Percentiles rank a stretch among this genome's conserved stretches.
Conservation (phyloP, 2,113 vertebrate species). For the Proteles cristata region DNA sequence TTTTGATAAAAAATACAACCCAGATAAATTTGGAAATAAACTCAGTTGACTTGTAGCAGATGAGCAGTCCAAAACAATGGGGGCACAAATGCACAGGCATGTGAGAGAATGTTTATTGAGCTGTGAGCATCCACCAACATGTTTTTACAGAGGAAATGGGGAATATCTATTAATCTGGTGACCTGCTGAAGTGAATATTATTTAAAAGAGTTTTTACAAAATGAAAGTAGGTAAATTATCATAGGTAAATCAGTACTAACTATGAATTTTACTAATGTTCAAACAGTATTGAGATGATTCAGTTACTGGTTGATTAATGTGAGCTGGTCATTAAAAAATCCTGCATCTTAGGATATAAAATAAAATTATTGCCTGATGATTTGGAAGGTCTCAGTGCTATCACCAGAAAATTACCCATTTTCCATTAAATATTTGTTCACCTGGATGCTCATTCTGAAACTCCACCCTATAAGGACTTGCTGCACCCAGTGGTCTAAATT, state of each 20-base stretch:
- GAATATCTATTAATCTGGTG: neutral
- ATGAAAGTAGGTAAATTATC: neutral
- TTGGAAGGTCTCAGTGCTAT: neutral
- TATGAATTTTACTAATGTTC: neutral
- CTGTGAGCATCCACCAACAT: too few relatives aligned
- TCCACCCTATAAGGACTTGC: neutral
- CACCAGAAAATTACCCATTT: neutral
- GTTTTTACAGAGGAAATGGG: neutral
- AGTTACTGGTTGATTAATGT: neutral
- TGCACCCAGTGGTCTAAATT: neutral
- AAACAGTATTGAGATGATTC: neutral
- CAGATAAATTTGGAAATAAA: neutral
- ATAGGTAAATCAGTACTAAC: neutral
- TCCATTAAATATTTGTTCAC: neutral
- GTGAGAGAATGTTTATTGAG: neutral
- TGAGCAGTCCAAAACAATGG: fast-evolving
- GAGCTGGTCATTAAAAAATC: neutral
- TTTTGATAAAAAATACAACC: neutral
- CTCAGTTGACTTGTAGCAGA: neutral
- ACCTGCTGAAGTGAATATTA: neutral
- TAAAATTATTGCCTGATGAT: neutral
- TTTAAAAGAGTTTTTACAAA: neutral
- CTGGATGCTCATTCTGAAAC: neutral
- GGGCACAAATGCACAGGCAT: neutral
- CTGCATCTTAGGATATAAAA: neutral